These are phyloP conservation scores for Apoderus coryli DNA, from an alignment of 2,888 invertebrate genomes.

Conservation along the genomic window DNA sequence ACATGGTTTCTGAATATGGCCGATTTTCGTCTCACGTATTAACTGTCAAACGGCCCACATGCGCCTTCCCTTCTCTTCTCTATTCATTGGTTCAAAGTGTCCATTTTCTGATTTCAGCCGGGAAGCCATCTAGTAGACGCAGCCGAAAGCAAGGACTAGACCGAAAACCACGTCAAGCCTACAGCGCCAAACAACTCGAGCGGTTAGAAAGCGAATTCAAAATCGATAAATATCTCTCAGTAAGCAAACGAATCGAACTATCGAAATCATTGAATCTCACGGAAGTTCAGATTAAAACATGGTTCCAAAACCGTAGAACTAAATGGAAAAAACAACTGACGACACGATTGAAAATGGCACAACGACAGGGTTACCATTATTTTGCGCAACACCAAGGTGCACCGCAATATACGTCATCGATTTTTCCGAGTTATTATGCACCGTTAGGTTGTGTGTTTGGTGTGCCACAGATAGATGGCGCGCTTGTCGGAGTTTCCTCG, in stretches of 20 bases:
- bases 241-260: slow-evolving; percentile 86
- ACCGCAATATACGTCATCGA: slow-evolving; percentile 43
- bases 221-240: slow-evolving; percentile 89
- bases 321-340: slow-evolving; percentile 97
- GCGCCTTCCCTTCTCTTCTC: too few relatives aligned
- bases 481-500: too few relatives aligned
- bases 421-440: slow-evolving; percentile 46
- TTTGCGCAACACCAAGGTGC: slow-evolving; percentile 36
- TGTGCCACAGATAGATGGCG: slow-evolving; percentile 35
- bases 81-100: too few relatives aligned
- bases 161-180: slow-evolving; percentile 90
- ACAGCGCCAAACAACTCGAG: slow-evolving; percentile 88
- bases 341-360: slow-evolving; percentile 75
- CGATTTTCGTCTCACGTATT: too few relatives aligned
- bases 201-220: slow-evolving; percentile 87
- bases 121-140: slow-evolving; percentile 64
- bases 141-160: slow-evolving; percentile 80
- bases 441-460: slow-evolving; percentile 48
- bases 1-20: too few relatives aligned
- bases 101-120: too few relatives aligned
- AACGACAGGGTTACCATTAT: slow-evolving; percentile 65
- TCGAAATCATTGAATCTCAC: slow-evolving; percentile 79
- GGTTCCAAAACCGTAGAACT: slow-evolving; percentile 81
- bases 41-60: too few relatives aligned
- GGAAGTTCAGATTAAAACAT: slow-evolving; percentile 93